These are phyloP conservation scores for Brachionus paranguensis DNA, from an alignment of 1,140 invertebrate genomes.

Conservation along the genomic window DNA sequence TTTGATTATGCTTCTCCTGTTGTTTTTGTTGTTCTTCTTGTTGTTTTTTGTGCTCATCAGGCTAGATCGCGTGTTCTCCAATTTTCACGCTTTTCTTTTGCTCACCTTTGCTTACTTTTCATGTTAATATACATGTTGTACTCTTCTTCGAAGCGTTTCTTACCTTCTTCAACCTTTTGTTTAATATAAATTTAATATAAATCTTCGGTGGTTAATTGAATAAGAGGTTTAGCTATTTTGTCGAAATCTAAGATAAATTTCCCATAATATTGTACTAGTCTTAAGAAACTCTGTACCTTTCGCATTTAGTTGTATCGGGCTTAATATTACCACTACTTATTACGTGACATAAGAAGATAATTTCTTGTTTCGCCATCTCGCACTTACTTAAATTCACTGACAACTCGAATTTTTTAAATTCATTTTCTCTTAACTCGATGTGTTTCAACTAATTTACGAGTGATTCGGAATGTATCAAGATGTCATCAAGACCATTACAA, in stretches of 20 bases:
- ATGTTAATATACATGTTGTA: too few species aligned
- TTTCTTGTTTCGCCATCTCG: background rate
- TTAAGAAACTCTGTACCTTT: slow-evolving; percentile 43
- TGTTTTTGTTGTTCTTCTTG: too few species aligned
- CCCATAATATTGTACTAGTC: slow-evolving; percentile 43
- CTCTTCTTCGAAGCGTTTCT: too few species aligned
- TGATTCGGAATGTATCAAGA: background rate
- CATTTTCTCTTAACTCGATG: background rate
- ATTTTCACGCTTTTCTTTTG: too few species aligned
- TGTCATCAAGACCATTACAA: slow-evolving; percentile 24
- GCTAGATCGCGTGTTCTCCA: too few species aligned
- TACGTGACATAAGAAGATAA: background rate
- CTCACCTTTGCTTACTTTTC: too few species aligned
- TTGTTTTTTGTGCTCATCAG: too few species aligned
- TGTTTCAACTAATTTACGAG: background rate
- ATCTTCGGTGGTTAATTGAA: slow-evolving; percentile 46
- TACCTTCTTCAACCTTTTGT: too few species aligned
- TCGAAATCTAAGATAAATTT: slow-evolving; percentile 55
- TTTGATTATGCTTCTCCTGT: too few species aligned
- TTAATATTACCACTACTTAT: background rate
- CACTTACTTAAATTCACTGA: background rate
- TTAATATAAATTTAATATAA: too few species aligned
- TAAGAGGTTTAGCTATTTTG: slow-evolving; percentile 47
- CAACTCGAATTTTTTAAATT: background rate
- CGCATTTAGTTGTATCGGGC: background rate